Percentiles rank a stretch among this genome's conserved stretches.
These are phyloP conservation scores for Ataeniobius toweri DNA, from an alignment of 2,797 vertebrate genomes.

Conservation along the genomic window DNA sequence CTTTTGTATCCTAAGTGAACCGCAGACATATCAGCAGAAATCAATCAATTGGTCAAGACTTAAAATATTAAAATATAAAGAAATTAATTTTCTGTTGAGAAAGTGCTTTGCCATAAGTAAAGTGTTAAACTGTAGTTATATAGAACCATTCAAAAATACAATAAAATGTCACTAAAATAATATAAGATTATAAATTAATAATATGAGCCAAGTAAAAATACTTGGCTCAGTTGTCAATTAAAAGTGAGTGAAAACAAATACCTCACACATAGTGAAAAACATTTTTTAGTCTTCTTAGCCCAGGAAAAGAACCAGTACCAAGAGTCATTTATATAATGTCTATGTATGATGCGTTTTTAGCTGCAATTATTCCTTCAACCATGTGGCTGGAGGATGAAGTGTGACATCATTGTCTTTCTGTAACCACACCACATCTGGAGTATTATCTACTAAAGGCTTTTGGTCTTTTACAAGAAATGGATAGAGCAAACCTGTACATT, in stretches of 20 bases:
- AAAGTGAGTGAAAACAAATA: not conserved
- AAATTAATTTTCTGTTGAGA: not conserved
- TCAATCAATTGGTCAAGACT: not conserved
- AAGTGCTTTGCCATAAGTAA: not conserved
- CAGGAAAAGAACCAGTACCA: not conserved
- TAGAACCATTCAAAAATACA: not conserved
- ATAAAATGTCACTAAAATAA: not conserved
- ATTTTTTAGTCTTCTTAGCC: not conserved
- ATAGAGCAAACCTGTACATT: slow-evolving; percentile 21
- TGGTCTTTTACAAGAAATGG: slow-evolving; percentile 34
- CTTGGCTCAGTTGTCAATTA: not conserved
- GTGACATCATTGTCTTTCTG: slow-evolving; percentile 19
- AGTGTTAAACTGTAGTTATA: not conserved
- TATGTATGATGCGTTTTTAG: not conserved
- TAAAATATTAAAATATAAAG: not conserved
- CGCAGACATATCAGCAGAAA: not conserved
- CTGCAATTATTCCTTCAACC: slow-evolving; percentile 14
- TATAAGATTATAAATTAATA: not conserved
- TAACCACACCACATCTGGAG: slow-evolving; percentile 18
- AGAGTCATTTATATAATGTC: not conserved
- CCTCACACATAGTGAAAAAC: not conserved
- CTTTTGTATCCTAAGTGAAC: not conserved
- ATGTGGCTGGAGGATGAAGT: slow-evolving; percentile 16
- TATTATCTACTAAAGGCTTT: slow-evolving; percentile 24
- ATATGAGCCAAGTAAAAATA: not conserved